A percentile compares a stretch with the other conserved stretches of the same genome.
These are phyloP conservation scores for Anguilla marmorata DNA, from an alignment of 2,797 vertebrate species.

Conservation along the genomic window DNA sequence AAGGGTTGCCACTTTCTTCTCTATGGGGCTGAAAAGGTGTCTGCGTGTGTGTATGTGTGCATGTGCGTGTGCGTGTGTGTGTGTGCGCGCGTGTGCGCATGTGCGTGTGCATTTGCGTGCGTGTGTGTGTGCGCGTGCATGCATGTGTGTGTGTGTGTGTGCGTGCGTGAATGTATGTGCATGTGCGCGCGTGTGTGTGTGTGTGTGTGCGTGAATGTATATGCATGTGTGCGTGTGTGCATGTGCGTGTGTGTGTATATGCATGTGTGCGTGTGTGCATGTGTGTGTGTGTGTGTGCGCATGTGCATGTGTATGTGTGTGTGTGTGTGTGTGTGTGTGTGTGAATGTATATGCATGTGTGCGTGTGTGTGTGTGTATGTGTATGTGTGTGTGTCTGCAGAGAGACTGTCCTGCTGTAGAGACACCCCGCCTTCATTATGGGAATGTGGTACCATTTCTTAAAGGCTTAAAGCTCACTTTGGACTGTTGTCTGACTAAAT, in stretches of 20 bases:
- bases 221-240: too few relatives aligned
- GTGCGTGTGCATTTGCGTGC: too few relatives aligned
- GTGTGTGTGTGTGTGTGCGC: too few relatives aligned
- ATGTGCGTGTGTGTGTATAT: neutral
- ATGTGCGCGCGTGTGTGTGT: neutral
- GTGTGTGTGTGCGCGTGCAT: too few relatives aligned
- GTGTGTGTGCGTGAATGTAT: too few relatives aligned
- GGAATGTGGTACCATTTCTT: too few relatives aligned
- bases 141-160: neutral
- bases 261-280: neutral
- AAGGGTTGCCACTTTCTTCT: neutral
- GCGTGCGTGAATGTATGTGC: neutral
- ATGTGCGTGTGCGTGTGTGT: neutral
- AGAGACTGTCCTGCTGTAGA: neutral
- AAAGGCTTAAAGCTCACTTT: neutral
- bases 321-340: neutral
- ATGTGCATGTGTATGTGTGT: too few relatives aligned
- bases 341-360: neutral
- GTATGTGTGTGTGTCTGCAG: neutral
- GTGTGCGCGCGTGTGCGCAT: conserved; percentile 1
- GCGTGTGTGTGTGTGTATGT: neutral
- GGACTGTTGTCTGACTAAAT: neutral
- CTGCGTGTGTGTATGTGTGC: neutral
- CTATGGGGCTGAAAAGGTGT: conserved; percentile 32
- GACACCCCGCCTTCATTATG: too few relatives aligned